These are phyloP conservation scores for Ceryle rudis DNA, from an alignment of 2,797 vertebrate species.

Conservation along the genomic window DNA sequence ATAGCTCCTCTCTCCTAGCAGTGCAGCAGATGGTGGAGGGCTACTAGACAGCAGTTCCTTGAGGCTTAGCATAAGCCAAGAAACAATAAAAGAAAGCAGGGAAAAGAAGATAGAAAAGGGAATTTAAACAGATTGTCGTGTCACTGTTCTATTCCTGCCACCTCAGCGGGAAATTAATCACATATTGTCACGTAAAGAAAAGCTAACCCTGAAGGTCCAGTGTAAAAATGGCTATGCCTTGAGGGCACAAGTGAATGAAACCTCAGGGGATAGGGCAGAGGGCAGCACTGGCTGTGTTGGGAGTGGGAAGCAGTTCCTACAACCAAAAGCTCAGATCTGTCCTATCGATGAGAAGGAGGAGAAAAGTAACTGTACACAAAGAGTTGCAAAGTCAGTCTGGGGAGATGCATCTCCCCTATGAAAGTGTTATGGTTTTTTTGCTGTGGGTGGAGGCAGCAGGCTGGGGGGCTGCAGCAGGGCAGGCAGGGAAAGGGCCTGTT, in stretches of 20 bases:
- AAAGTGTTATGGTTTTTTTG: neutral
- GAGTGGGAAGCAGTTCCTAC: accelerated
- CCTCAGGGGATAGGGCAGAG: neutral
- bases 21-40: conserved; percentile 40
- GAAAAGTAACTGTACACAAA: too few species aligned
- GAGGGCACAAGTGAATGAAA: neutral
- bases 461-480: neutral
- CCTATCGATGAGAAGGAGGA: too few species aligned
- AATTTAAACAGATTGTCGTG: neutral
- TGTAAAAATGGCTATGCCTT: neutral
- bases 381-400: neutral
- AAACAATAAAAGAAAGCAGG: conserved; percentile 28
- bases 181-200: neutral
- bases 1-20: neutral
- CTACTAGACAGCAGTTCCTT: conserved; percentile 52
- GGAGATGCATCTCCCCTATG: neutral
- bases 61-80: conserved; percentile 54
- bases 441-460: neutral
- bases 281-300: neutral
- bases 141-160: conserved; percentile 26
- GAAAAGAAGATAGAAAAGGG: neutral
- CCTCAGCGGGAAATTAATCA: conserved; percentile 37
- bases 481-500: neutral
- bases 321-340: neutral
- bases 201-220: neutral